Base-by-base conservation (phyloP, 2,113 vertebrate genomes). In the Anthoscopus minutus region DNA sequence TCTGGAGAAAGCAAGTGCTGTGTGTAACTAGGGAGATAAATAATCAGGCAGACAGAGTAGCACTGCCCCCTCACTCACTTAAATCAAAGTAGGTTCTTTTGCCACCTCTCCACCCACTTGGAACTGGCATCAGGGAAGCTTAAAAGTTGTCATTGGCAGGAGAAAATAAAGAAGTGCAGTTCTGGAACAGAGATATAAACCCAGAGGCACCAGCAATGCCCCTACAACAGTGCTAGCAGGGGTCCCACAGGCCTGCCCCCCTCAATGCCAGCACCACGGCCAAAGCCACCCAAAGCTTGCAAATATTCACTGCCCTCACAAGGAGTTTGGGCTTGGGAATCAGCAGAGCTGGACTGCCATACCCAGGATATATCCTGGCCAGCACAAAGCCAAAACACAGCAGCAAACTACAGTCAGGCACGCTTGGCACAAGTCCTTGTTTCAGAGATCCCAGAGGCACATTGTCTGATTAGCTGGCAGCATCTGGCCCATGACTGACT, bases 51-150 rank as follows among this genome's bases (percentile, higher is more conserved):
- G 54, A 80, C 82, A 94, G 83, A 85, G 89, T 58, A 93, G 66
- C 48, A 70, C 74, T 85, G 60, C 76, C 90, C 44, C 81, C 77
- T 95, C 88, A 77, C 33, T 93, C 30, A 3, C 83, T 94, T 96
- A 92, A 96, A 96, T 93, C 94, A 89, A 83, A 92, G 82, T 56
- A 78, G 72, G 71, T 79, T 80, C 73, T 88, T 82, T 88, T 77
- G 79, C 93, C 76, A 66, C 82, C 0, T 4, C 69, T 95, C 82
- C 80, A 90, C 82, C 89, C 89, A 89, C 82, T 90, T 64, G 40
- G 82, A 95, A 88, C 79, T 13, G 3, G 58, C 66, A 66, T 38
- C 28, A 71, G 60, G 37, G 67, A 89, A 89, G 67, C 93, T 94
- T 73, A 70, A 64, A 88, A 94, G 85, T 54, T 67, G 51, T 79